phyloP scores from a whole-genome alignment of 2,797 vertebrate species.

The Gymnothorax reevesii region DNA sequence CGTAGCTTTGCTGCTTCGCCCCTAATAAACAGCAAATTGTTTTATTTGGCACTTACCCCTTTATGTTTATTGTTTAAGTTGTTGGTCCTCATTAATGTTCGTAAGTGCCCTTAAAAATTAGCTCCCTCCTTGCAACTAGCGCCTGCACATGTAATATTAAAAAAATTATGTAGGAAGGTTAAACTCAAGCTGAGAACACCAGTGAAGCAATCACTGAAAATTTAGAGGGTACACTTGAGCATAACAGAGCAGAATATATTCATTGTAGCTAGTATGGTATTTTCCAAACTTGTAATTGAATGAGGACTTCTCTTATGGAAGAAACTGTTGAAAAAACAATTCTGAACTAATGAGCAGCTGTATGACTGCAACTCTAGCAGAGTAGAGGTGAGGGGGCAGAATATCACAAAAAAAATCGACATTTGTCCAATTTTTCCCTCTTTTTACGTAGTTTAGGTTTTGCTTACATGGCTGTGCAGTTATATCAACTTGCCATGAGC shows the following conservation, averaged over 20 bases:
- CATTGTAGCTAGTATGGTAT: not conserved
- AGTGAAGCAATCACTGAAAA: not conserved
- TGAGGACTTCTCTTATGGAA: not conserved
- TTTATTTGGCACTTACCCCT: not conserved
- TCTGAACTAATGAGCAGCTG: not conserved
- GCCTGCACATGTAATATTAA: not conserved
- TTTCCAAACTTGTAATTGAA: not conserved
- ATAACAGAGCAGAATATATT: not conserved
- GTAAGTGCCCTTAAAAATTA: not conserved
- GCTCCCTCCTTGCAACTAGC: not conserved
- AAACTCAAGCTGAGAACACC: not conserved
- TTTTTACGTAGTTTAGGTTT: too few relatives aligned
- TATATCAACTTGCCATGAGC: too few relatives aligned
- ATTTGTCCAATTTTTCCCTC: too few relatives aligned
- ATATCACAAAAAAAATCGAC: too few relatives aligned
- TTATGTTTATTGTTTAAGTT: not conserved
- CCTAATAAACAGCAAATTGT: not conserved
- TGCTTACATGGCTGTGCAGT: too few relatives aligned
- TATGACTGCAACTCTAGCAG: not conserved
- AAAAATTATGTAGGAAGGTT: not conserved
- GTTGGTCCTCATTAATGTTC: not conserved
- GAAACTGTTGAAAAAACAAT: not conserved
- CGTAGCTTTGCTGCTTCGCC: too few relatives aligned
- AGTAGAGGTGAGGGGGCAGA: not conserved
- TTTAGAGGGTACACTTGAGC: not conserved